A percentile compares a stretch with the other conserved stretches of the same genome.
phyloP scores from a whole-genome alignment of 2,113 vertebrate genomes.

The Talpa occidentalis region DNA sequence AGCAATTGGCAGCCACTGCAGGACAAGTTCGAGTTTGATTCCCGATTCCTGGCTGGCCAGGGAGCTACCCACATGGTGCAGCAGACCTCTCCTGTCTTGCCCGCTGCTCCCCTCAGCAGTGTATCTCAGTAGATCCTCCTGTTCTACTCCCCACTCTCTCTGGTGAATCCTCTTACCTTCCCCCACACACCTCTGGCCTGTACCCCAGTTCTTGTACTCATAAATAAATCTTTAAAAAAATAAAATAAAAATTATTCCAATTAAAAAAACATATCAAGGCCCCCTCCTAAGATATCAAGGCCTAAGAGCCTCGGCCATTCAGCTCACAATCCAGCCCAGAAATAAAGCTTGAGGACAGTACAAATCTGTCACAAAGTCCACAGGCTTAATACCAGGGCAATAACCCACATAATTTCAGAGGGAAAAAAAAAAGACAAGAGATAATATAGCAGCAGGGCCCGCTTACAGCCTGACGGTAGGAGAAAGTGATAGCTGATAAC shows the following conservation, averaged over 20 bases:
- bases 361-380: not conserved
- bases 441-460: slow-evolving; percentile 10
- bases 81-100: too few relatives aligned
- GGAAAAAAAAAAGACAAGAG: not conserved
- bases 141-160: too few relatives aligned
- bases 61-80: too few relatives aligned
- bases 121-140: too few relatives aligned
- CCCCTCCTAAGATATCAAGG: not conserved
- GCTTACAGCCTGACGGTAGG: slow-evolving; percentile 6
- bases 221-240: not conserved
- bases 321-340: not conserved
- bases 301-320: not conserved
- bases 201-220: too few relatives aligned
- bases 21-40: too few relatives aligned
- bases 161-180: too few relatives aligned
- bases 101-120: too few relatives aligned
- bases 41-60: too few relatives aligned
- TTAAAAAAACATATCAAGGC: not conserved
- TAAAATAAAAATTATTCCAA: too few relatives aligned
- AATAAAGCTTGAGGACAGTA: not conserved
- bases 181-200: too few relatives aligned
- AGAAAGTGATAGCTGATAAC: slow-evolving; percentile 62
- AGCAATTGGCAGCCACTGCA: too few relatives aligned
- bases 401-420: not conserved
- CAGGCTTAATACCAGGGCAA: not conserved